phyloP scores from a whole-genome alignment of 1,140 invertebrate species.

The Drosophila lini region DNA sequence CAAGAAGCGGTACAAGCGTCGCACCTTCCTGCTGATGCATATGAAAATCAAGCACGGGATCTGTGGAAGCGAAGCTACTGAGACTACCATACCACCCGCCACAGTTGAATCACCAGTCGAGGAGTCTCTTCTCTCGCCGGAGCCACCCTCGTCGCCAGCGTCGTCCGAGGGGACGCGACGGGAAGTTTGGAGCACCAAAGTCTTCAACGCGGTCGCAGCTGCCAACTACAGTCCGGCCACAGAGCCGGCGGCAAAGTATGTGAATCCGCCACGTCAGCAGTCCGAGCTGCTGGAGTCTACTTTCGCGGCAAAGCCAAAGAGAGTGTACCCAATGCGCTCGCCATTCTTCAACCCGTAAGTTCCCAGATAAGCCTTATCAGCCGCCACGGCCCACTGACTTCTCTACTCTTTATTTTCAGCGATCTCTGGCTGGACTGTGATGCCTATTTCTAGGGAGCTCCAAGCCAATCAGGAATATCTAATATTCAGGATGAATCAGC shows the following conservation, averaged over 20 bases:
- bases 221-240: slow-evolving; percentile 46
- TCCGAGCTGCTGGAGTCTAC: not conserved
- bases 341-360: slow-evolving; percentile 67
- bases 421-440: slow-evolving; percentile 55
- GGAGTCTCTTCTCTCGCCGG: not conserved
- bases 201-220: slow-evolving; percentile 51
- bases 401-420: slow-evolving; percentile 29
- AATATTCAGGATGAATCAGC: slow-evolving; percentile 7
- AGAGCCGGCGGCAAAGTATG: slow-evolving; percentile 38
- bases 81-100: not conserved
- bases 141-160: not conserved
- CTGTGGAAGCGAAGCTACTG: not conserved
- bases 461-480: not conserved
- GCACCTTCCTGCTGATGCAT: slow-evolving; percentile 28
- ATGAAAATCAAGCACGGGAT: slow-evolving; percentile 29
- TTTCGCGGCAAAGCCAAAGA: slow-evolving; percentile 10
- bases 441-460: slow-evolving; percentile 6
- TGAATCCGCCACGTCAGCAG: slow-evolving; percentile 15
- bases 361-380: not conserved
- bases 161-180: not conserved
- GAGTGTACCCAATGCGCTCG: slow-evolving; percentile 51
- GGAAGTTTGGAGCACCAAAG: slow-evolving; percentile 39
- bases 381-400: not conserved
- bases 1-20: slow-evolving; percentile 39
- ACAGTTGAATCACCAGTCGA: not conserved